A percentile compares a stretch with the other conserved stretches of the same genome.
These are phyloP conservation scores for Heterohyrax brucei DNA, from an alignment of 2,797 vertebrate genomes.

Conservation along the genomic window DNA sequence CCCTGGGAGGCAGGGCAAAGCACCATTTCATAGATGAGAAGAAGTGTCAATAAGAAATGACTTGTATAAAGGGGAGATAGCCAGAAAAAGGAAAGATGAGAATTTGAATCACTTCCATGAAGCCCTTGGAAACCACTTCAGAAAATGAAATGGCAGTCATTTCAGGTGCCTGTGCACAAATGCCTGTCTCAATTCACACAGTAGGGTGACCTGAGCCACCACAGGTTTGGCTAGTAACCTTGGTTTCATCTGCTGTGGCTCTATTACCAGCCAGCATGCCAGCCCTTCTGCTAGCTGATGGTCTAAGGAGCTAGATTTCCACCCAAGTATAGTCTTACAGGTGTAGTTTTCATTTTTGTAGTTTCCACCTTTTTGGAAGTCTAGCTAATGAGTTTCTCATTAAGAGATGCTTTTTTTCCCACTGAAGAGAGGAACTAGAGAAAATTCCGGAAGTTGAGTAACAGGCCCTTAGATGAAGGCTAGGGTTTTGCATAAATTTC, in stretches of 20 bases:
- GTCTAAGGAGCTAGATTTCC: not conserved
- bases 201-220: not conserved
- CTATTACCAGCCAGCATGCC: not conserved
- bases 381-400: not conserved
- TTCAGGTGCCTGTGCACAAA: fast-evolving
- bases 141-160: not conserved
- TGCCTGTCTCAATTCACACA: not conserved
- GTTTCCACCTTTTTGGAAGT: not conserved
- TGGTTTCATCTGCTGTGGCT: not conserved
- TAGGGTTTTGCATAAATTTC: not conserved
- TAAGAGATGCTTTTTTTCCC: not conserved
- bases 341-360: not conserved
- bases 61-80: not conserved
- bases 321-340: not conserved
- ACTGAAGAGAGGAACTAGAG: not conserved
- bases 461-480: not conserved
- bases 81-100: not conserved
- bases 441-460: slow-evolving; percentile 27
- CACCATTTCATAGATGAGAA: not conserved
- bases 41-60: not conserved
- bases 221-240: not conserved
- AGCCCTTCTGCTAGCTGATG: not conserved
- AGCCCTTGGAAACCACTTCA: not conserved
- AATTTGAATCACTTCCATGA: not conserved
- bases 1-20: slow-evolving; percentile 17